Base-by-base conservation (phyloP, 2,888 invertebrate species). In the Dorcus hopei region DNA sequence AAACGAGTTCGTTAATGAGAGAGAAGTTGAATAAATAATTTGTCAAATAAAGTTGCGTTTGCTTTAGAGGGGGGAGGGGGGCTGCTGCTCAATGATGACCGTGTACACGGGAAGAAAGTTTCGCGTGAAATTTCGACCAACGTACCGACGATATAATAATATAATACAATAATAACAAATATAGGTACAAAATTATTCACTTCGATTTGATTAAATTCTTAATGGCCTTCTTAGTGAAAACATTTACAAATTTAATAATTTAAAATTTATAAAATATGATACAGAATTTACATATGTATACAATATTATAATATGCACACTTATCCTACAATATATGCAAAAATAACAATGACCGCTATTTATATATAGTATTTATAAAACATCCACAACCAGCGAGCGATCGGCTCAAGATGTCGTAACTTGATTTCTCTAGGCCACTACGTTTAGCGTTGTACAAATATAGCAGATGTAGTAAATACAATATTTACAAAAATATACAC, bases 401-500 rank as follows among this genome's bases (percentile, higher is more conserved):
- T 45, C 45, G 23, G 45, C 45, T 45, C 45, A 53, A 61, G 63
- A 64, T 62, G 61, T 65, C 57, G 61, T 61, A 54, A 62, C 65
- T 75, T 75, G 75, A 73, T 74, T 76, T 76, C 69, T 71, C 76
- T 75, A 77, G 77, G 77, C 77, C 77, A 68, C 74, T 73, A 74
- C 70, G 62, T 33, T 72, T 68, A 77, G 77, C 77, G 74, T 77
- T 77, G 77, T 78, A 78, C 76, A 78, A 77, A 76, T 77, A 77
- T 76, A 76, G 74, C 74, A 72, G 67, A 59, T 63, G 49, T 61
- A 62, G 69, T 65, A 73, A 73, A 66, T 74, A 72, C 70, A 73
- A 63, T 76, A 77, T 77, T 75, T 76, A 77, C 77, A 77, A 77
- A 76, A 77, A 77, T 77, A 75, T 77, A 77, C 75, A 77, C 69